Evolutionary conservation across 23 tunicate species (phyloP), one percentile per base, ranked within the genome.

Genomic region (Styela clava): DNA sequence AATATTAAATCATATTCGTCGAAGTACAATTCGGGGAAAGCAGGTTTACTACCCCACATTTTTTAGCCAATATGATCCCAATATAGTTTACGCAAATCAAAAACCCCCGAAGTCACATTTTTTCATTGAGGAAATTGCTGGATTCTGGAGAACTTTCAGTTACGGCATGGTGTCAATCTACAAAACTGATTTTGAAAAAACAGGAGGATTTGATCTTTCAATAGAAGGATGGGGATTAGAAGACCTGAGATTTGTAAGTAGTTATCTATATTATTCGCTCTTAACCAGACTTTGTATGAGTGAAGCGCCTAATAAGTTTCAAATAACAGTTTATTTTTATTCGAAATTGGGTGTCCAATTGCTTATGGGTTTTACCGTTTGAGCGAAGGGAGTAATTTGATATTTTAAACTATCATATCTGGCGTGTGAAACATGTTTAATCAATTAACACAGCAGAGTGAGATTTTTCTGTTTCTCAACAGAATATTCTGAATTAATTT

Each of bases 131-230:
- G 96, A 95, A 68, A 44, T 83, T 2, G 86, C 72, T 52, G 99
- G 99, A 22, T 89, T 95, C 61, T 95, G 99, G 99, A 74, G 99
- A 24, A 37, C 73, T 31, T 95, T 82, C 73, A 87, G 99, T 33
- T 95, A 78, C 52, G 96, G 99, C 35, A 89, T 95, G 95, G 81
- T 95, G 19, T 86, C 99, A 23, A 79, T 95, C 18, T 95, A 90
- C 74, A 87, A 89, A 74, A 73, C 84, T 23, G 99, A 95, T 33
- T 95, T 95, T 64, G 68, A n/a, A 19, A 65, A 22, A 63, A 86
- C 96, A 2, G 74, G 52, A 0, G 99, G 99, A 24, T 95, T 90
- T 69, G 90, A 95, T 68, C 36, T 79, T 1, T 25, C 70, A 29
- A 72, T 89, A 9, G 61, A 61, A 1, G 99, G 99, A 56, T 95